Conservation (phyloP, 2,797 vertebrate genomes). For the Oryzias sinensis region DNA sequence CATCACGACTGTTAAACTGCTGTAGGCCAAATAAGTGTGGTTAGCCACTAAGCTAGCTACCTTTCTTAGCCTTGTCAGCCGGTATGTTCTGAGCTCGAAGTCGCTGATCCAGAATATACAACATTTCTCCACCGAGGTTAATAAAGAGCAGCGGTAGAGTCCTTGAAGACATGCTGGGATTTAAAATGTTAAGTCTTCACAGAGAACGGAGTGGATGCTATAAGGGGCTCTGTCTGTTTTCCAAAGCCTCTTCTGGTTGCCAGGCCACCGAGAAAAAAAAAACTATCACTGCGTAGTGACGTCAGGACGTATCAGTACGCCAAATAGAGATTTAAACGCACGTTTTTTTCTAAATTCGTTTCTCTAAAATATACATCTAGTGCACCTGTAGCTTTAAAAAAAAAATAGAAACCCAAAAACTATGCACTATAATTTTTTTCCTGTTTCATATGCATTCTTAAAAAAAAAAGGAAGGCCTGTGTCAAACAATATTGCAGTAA, state of each 20-base stretch:
- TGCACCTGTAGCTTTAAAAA: no score
- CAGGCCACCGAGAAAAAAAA: constrained; percentile 70
- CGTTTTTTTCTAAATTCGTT: background rate
- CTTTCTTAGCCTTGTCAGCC: constrained; percentile 94
- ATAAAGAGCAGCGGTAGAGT: constrained; percentile 94
- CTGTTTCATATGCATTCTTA: background rate
- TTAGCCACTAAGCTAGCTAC: constrained; percentile 72
- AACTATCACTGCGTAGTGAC: constrained; percentile 48
- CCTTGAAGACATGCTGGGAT: constrained; percentile 81
- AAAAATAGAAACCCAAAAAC: no score
- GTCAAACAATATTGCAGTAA: no score
- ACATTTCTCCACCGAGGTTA: constrained; percentile 97
- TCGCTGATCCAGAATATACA: constrained; percentile 97
- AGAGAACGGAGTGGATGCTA: background rate
- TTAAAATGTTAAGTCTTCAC: background rate
- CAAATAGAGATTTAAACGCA: background rate
- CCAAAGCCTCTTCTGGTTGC: constrained; percentile 77
- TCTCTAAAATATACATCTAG: no score
- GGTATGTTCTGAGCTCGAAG: constrained; percentile 95
- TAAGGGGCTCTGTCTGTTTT: constrained; percentile 44
- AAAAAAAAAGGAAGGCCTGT: no score
- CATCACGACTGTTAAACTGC: constrained; percentile 1
- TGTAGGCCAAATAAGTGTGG: constrained; percentile 28
- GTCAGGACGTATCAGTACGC: background rate
- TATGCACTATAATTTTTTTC: background rate